These are phyloP conservation scores for Silurus lanzhouensis DNA, from an alignment of 2,797 vertebrate species.

Conservation along the genomic window DNA sequence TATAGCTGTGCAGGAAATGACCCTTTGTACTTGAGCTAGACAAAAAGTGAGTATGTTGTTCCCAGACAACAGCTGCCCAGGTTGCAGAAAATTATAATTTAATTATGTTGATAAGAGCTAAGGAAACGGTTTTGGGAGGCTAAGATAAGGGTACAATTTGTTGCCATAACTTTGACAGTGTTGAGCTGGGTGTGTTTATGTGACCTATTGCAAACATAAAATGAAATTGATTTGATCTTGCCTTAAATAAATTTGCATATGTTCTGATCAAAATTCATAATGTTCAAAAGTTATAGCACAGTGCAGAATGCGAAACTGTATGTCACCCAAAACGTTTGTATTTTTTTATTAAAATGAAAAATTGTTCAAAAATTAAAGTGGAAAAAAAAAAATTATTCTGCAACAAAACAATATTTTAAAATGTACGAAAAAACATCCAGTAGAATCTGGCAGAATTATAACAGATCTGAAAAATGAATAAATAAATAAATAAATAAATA, in stretches of 20 bases:
- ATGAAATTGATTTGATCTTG: slow-evolving; percentile 14
- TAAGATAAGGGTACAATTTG: slow-evolving; percentile 55
- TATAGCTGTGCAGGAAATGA: neutral
- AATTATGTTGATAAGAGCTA: slow-evolving; percentile 57
- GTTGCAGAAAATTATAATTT: slow-evolving; percentile 56
- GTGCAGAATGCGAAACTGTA: neutral
- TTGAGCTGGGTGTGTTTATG: slow-evolving; percentile 41
- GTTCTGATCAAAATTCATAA: neutral
- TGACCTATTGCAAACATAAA: slow-evolving; percentile 33
- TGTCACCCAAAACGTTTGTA: neutral
- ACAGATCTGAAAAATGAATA: neutral
- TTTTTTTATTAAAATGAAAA: neutral
- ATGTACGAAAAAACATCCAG: neutral
- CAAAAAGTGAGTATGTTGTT: neutral
- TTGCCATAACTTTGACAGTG: slow-evolving; percentile 50
- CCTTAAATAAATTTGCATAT: neutral
- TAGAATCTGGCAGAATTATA: neutral
- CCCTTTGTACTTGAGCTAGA: neutral
- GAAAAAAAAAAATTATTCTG: neutral
- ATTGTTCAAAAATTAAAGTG: neutral
- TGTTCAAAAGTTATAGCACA: neutral
- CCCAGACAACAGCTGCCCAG: slow-evolving; percentile 26
- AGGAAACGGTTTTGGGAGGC: slow-evolving; percentile 52
- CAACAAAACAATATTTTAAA: neutral
- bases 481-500: too few relatives aligned